Evolutionary conservation across 2,888 invertebrate genomes (phyloP), one percentile per base, ranked within the genome.

Genomic region (Dione juno): DNA sequence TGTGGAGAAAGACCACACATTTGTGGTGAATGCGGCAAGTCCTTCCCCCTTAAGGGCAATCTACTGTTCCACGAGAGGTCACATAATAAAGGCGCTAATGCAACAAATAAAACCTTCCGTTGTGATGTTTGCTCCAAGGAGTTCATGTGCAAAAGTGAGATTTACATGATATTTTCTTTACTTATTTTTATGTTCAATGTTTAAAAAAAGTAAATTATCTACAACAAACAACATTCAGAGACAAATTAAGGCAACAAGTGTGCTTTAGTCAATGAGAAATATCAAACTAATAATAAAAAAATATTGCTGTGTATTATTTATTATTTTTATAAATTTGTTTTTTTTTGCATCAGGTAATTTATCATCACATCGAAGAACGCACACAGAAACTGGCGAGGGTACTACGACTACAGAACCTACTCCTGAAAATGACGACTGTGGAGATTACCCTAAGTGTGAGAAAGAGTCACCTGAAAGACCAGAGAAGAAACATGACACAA

Each of bases 41-140:
- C 97, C 64, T 97, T 97, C 91, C 97, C 97, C 0, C 89, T 97
- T 63, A 97, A 97, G 90, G 97, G 96, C 70, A 97, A 97, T 84
- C 90, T 97, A 59, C 93, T 97, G 76, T 97, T 97, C 93, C 97
- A 97, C 86, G 96, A 97, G 89, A 94, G 97, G 71, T 97, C 97
- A 76, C 97, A 97, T 88, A 96, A 96, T 81, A 97, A 97, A 84
- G 70, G 70, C 14, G 94, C 94, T 43, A 94, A 94, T 77, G 94
- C 94, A 75, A 95, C 94, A 72, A 94, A 95, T 76, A 91, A 95
- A 69, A 95, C 95, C 1, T 97, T 96, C 88, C 94, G 96, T 67
- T 97, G 97, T 83, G 97, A 97, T 79, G 92, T 97, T 67, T 97
- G 97, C 82, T 96, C 96, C 57, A 97, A 97, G 87, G 97, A 97